phyloP scores from a whole-genome alignment of 1,140 invertebrate genomes.

The Phymorhynchus buccinoides region DNA sequence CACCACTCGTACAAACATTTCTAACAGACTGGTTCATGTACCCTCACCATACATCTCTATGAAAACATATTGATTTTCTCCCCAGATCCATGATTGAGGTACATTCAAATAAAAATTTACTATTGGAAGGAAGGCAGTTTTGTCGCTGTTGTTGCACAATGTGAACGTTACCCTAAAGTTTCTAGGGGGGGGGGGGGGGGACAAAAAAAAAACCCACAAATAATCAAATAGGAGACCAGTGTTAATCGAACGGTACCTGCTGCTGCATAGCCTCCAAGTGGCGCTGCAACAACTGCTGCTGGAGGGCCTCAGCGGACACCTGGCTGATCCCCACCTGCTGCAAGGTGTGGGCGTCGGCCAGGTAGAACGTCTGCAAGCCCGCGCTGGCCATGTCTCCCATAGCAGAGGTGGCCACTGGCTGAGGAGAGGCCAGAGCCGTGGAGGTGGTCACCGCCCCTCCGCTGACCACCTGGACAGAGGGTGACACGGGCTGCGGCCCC shows the following conservation, averaged over 20 bases:
- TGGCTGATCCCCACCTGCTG: slow-evolving; percentile 38
- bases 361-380: not conserved
- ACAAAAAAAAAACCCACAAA: not conserved
- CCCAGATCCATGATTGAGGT: too few species aligned
- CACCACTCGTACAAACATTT: too few species aligned
- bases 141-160: too few species aligned
- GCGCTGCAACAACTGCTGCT: slow-evolving; percentile 45
- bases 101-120: too few species aligned
- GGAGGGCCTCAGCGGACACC: slow-evolving; percentile 42
- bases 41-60: too few species aligned
- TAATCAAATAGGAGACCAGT: not conserved
- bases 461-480: slow-evolving; percentile 2
- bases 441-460: not conserved
- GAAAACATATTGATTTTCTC: too few species aligned
- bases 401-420: slow-evolving; percentile 33
- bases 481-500: slow-evolving; percentile 40
- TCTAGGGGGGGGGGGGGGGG: too few species aligned
- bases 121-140: too few species aligned
- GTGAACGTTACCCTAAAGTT: too few species aligned
- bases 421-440: slow-evolving; percentile 43
- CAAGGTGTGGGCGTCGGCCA: not conserved
- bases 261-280: slow-evolving; percentile 42
- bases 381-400: slow-evolving; percentile 19
- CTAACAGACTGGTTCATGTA: too few species aligned
- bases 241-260: not conserved